Evolutionary conservation across 2,888 invertebrate species (phyloP).

Genomic region (Eulithis prunata): DNA sequence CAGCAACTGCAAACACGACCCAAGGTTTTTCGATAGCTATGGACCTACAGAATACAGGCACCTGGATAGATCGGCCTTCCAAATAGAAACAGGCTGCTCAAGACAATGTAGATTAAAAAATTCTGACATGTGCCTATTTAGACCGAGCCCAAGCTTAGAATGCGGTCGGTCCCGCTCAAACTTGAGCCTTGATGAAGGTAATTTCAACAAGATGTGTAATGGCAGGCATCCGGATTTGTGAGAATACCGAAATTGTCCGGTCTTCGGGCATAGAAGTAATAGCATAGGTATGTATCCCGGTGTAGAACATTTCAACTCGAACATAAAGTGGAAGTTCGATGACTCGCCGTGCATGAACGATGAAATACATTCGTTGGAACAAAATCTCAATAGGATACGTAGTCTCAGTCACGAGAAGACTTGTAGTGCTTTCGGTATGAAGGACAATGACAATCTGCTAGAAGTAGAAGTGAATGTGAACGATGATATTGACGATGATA

Average conservation of each 20-base stretch:
- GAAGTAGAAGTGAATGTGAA: conserved; percentile 77
- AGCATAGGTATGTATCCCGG: conserved; percentile 79
- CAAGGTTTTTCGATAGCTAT: conserved; percentile 76
- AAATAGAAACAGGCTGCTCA: conserved; percentile 75
- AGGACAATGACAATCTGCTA: conserved; percentile 69
- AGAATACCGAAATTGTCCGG: conserved; percentile 81
- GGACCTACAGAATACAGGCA: conserved; percentile 75
- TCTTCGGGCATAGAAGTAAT: conserved; percentile 83
- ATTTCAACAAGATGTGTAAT: conserved; percentile 78
- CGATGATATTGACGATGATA: conserved; percentile 70
- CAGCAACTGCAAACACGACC: conserved; percentile 72
- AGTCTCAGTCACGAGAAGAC: conserved; percentile 77
- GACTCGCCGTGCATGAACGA: conserved; percentile 68
- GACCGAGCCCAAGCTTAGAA: conserved; percentile 71
- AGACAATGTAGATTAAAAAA: conserved; percentile 78
- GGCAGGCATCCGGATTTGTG: conserved; percentile 82
- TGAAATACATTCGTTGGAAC: conserved; percentile 74
- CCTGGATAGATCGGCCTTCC: conserved; percentile 75
- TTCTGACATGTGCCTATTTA: conserved; percentile 78
- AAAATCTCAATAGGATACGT: conserved; percentile 79
- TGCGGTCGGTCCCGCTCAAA: conserved; percentile 79
- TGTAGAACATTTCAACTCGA: conserved; percentile 79
- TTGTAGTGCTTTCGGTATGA: conserved; percentile 66
- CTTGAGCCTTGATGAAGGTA: conserved; percentile 78
- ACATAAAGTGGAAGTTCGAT: conserved; percentile 80